Conservation (phyloP, 2,113 vertebrate genomes). For the Neotoma lepida region DNA sequence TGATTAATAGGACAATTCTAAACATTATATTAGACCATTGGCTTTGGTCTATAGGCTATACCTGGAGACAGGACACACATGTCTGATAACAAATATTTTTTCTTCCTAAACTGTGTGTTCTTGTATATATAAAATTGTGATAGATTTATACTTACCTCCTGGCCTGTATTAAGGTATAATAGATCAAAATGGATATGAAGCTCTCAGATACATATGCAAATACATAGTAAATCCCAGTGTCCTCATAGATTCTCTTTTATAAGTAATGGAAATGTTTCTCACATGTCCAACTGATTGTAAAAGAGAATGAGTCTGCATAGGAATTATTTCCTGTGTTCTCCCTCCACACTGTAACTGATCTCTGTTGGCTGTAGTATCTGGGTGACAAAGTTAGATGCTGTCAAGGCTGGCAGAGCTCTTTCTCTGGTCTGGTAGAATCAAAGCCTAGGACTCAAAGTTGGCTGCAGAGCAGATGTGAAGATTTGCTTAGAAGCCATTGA, state of each 20-base stretch:
- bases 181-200: neutral
- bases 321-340: neutral
- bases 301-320: neutral
- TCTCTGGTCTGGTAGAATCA: neutral
- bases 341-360: neutral
- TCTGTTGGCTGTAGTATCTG: neutral
- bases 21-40: neutral
- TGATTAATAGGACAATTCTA: neutral
- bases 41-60: neutral
- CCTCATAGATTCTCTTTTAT: neutral
- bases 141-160: neutral
- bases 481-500: neutral
- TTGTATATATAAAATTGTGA: neutral
- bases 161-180: neutral
- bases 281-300: neutral
- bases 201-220: no score
- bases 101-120: neutral
- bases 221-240: neutral
- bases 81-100: neutral
- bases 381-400: neutral
- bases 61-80: neutral
- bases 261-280: neutral
- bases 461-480: neutral
- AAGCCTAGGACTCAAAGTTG: neutral
- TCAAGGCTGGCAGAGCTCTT: neutral